Evolutionary conservation across 1,140 invertebrate species (phyloP).

Genomic region (Solenopsis fugax): DNA sequence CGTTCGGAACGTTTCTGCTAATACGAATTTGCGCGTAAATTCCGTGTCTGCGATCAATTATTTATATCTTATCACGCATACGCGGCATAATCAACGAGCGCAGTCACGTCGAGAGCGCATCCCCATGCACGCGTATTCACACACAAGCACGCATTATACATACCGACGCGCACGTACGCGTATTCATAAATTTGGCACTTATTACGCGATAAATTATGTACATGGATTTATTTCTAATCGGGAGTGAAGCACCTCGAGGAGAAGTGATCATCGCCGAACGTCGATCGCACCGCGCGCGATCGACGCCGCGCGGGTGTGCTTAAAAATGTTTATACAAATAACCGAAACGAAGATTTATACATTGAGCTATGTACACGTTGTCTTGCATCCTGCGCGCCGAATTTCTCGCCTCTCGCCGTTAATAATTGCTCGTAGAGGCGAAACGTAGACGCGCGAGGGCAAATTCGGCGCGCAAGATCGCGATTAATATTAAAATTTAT

Average conservation of each 20-base stretch:
- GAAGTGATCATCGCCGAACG: conserved; percentile 22
- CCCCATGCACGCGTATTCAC: conserved; percentile 39
- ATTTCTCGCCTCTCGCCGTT: not conserved
- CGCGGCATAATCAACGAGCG: conserved; percentile 51
- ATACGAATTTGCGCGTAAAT: conserved; percentile 24
- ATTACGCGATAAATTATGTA: conserved; percentile 72
- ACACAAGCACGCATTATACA: not conserved
- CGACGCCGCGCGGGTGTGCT: conserved; percentile 37
- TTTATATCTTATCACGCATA: conserved; percentile 57
- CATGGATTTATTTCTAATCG: conserved; percentile 45
- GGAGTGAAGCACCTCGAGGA: conserved; percentile 33
- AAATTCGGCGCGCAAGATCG: conserved; percentile 30
- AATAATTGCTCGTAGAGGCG: no score
- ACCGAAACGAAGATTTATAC: conserved; percentile 80
- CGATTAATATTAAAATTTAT: conserved; percentile 62
- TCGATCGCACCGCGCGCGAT: conserved; percentile 54
- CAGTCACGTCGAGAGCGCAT: conserved; percentile 30
- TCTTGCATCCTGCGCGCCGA: conserved; percentile 53
- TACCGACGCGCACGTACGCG: not conserved
- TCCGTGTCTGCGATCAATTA: conserved; percentile 46
- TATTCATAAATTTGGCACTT: conserved; percentile 76
- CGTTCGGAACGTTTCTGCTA: conserved; percentile 1
- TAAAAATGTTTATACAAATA: conserved; percentile 79
- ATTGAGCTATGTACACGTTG: conserved; percentile 81
- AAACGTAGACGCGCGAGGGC: not conserved